Evolutionary conservation across 1,140 invertebrate genomes (phyloP).

Genomic region (Arion vulgaris): DNA sequence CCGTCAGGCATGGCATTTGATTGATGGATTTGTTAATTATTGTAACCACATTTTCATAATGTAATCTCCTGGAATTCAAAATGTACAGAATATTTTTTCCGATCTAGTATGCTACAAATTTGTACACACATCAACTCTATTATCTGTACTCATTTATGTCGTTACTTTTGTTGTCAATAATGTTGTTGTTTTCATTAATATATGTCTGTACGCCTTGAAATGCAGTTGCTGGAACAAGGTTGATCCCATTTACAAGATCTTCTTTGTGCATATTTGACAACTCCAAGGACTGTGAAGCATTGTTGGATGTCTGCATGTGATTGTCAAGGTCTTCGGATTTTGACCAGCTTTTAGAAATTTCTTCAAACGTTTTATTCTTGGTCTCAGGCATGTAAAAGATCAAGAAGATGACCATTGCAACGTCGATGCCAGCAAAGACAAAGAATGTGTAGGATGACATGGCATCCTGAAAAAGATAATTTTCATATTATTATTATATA

Average conservation of each 20-base stretch:
- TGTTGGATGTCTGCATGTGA: neutral
- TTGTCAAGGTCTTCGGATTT: neutral
- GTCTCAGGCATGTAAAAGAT: slow-evolving; percentile 23
- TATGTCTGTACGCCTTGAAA: neutral
- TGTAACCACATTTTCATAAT: too few relatives aligned
- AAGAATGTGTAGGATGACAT: slow-evolving; percentile 30
- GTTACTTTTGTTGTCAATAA: too few relatives aligned
- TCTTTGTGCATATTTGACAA: neutral
- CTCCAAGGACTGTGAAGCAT: neutral
- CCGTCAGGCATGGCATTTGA: too few relatives aligned
- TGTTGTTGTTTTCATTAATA: too few relatives aligned
- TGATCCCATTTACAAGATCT: neutral
- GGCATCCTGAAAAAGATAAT: slow-evolving; percentile 9
- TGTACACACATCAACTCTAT: too few relatives aligned
- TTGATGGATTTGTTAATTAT: too few relatives aligned
- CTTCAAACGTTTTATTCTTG: slow-evolving; percentile 17
- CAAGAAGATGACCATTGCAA: neutral
- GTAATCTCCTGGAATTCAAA: too few relatives aligned
- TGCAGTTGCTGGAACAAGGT: neutral
- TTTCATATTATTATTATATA: too few relatives aligned
- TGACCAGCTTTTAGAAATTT: neutral
- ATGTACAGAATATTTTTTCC: too few relatives aligned
- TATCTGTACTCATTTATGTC: too few relatives aligned
- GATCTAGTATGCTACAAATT: too few relatives aligned
- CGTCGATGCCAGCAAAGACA: slow-evolving; percentile 15